Percentiles rank a stretch among this genome's conserved stretches.
Evolutionary conservation across 1,140 invertebrate species (phyloP).

Genomic region (Lordiphosa collinella): DNA sequence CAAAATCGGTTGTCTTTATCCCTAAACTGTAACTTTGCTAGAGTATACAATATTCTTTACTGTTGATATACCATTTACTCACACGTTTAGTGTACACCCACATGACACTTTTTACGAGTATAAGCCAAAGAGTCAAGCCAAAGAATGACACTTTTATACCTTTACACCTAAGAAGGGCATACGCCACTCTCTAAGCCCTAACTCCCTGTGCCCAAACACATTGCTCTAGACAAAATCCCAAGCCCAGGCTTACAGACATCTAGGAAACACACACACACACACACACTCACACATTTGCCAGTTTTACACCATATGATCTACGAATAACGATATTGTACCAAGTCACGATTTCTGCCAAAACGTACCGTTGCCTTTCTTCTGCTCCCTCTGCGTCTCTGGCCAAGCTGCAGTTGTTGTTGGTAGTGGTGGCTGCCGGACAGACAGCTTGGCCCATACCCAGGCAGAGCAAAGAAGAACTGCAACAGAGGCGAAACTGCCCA

Average conservation of each 20-base stretch:
- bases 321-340: constrained; percentile 77
- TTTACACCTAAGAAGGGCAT: too few relatives aligned
- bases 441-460: constrained; percentile 23
- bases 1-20: too few relatives aligned
- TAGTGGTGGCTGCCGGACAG: constrained; percentile 1
- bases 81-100: too few relatives aligned
- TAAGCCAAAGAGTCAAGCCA: too few relatives aligned
- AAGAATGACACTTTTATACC: too few relatives aligned
- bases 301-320: constrained; percentile 78
- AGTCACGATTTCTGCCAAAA: constrained; percentile 78
- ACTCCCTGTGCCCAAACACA: too few relatives aligned
- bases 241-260: constrained; percentile 12
- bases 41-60: too few relatives aligned
- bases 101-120: too few relatives aligned
- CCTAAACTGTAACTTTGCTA: too few relatives aligned
- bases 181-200: too few relatives aligned
- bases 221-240: too few relatives aligned
- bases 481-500: constrained; percentile 54
- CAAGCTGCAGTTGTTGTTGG: background rate
- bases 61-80: too few relatives aligned
- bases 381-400: background rate
- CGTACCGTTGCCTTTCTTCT: constrained; percentile 70
- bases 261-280: constrained; percentile 43
- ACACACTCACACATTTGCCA: constrained; percentile 25
- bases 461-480: constrained; percentile 24